These are phyloP conservation scores for Acanthosepion esculentum DNA, from an alignment of 2,888 invertebrate genomes.

Conservation along the genomic window DNA sequence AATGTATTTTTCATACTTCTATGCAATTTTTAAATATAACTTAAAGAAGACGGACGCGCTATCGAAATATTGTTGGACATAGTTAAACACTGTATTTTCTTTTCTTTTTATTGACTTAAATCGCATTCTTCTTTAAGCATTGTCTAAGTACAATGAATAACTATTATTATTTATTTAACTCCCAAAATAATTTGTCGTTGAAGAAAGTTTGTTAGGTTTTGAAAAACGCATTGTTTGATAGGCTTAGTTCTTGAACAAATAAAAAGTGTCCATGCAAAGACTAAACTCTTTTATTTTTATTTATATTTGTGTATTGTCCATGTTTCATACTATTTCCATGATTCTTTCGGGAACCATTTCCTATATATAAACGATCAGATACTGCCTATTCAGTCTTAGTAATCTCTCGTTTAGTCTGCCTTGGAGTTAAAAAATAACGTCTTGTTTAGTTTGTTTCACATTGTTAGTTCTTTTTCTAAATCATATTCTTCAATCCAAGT, in stretches of 20 bases:
- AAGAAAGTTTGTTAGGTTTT: no score
- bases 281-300: background rate
- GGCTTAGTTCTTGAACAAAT: background rate
- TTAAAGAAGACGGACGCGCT: no score
- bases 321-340: background rate
- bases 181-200: no score
- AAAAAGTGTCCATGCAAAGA: background rate
- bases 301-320: background rate
- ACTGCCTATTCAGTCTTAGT: background rate
- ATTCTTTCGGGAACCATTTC: background rate
- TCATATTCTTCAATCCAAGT: no score
- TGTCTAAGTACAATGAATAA: no score
- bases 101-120: no score
- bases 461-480: background rate
- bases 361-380: background rate
- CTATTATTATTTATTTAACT: no score
- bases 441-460: background rate
- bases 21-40: no score
- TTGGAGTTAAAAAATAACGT: background rate
- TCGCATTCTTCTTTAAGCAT: no score
- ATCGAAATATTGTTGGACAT: no score
- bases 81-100: no score
- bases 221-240: background rate
- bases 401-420: background rate
- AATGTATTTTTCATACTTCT: no score